Base-by-base conservation (phyloP, 2,113 vertebrate genomes). In the Hippopotamus amphibius region DNA sequence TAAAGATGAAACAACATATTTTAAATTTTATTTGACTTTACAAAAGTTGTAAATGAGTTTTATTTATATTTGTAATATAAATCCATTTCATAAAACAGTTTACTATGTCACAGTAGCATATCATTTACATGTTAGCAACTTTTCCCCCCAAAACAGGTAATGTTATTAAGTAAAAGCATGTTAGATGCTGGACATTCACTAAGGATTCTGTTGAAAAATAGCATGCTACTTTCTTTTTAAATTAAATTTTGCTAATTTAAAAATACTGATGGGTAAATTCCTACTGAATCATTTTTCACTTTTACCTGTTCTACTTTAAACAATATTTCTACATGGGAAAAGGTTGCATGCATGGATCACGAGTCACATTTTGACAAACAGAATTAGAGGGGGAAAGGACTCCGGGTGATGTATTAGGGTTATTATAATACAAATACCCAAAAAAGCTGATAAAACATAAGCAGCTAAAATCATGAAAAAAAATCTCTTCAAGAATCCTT, bases 361-460 rank as follows among this genome's bases (percentile, higher is more conserved):
- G 10, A 8, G 65, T 72, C 68, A 3, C 37, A 66, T 89, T 98
- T 74, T 96, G 85, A 97, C 4, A 96, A 97, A 41, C 3, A 97
- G 76, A 97, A 43, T 41, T 90, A 66, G 10, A 85, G 63, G 2
- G 11, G 22, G 33, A 90, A 97, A 96, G 1, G 1, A 76, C 12
- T 76, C 37, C 13, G 6, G 11, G 6, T 94, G 96, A 96, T 72
- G 16, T 81, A 85, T 53, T 22, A 46, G 5, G 2, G 30, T 26
- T 88, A 85, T 93, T 97, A 55, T 85, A 97, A 95, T 66, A 95
- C 2, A 95, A 93, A 95, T 90, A 50, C 86, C 28, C 1, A 82
- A 96, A 95, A 95, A 59, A 88, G 9, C 21, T 90, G 76, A 97
- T 93, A 90, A 97, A 98, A 97, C 2, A 50, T 66, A 93, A 92